Evolutionary conservation across 2,797 vertebrate species (phyloP).

Genomic region (Smutsia temminckii): DNA sequence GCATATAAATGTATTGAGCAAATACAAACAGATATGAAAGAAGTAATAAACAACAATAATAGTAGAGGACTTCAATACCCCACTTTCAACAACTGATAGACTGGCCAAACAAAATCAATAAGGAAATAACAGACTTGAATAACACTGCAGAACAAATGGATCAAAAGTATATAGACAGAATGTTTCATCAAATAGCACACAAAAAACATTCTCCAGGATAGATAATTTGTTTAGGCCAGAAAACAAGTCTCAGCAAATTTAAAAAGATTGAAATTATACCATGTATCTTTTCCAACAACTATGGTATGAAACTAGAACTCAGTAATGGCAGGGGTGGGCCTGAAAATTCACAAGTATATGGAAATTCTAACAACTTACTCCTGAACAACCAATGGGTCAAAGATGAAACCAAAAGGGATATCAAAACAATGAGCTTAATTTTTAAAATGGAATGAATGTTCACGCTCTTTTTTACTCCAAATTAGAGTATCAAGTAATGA

Average conservation of each 20-base stretch:
- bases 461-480: conserved; percentile 32
- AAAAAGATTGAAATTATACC: not conserved
- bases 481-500: conserved; percentile 32
- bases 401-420: not conserved
- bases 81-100: not conserved
- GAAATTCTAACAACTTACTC: not conserved
- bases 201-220: not conserved
- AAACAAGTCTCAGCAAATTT: not conserved
- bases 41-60: not conserved
- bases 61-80: not conserved
- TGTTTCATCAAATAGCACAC: not conserved
- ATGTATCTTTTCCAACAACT: not conserved
- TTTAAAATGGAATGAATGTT: conserved; percentile 19
- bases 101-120: not conserved
- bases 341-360: not conserved
- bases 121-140: not conserved
- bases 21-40: not conserved
- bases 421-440: conserved; percentile 5
- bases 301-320: not conserved
- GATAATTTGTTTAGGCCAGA: not conserved
- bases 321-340: not conserved
- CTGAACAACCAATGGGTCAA: not conserved
- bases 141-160: not conserved
- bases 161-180: not conserved
- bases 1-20: not conserved